These are phyloP conservation scores for Prionailurus viverrinus DNA, from an alignment of 2,113 vertebrate genomes.

Conservation along the genomic window DNA sequence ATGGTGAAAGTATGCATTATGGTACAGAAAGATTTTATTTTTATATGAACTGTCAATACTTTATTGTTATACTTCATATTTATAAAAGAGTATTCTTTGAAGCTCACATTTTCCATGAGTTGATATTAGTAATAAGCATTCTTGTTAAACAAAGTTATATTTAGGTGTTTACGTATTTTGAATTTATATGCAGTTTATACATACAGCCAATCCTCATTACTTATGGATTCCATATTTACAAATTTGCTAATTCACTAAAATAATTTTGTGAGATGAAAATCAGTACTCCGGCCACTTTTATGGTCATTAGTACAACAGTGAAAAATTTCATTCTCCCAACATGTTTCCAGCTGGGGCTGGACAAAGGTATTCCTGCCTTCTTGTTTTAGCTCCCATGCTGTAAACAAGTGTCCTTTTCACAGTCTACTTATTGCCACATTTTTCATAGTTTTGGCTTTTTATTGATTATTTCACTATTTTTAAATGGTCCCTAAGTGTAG, in stretches of 20 bases:
- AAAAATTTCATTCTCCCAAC: neutral
- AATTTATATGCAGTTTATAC: neutral
- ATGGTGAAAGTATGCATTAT: neutral
- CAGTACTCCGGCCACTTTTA: neutral
- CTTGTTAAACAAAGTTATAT: slow-evolving; percentile 19
- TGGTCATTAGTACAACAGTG: neutral
- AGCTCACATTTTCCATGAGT: neutral
- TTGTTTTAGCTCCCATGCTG: neutral
- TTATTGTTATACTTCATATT: neutral
- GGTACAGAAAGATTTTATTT: slow-evolving; percentile 18
- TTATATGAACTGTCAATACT: slow-evolving; percentile 21
- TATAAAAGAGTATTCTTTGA: slow-evolving; percentile 40
- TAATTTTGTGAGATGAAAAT: slow-evolving; percentile 6
- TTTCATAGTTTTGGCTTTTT: neutral
- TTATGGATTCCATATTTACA: neutral
- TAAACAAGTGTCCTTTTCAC: neutral
- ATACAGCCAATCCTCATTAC: neutral
- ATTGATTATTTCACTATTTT: neutral
- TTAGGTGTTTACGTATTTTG: neutral
- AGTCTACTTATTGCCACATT: neutral
- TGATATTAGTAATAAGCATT: neutral
- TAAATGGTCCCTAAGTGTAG: neutral
- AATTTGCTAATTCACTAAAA: neutral
- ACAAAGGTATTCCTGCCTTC: neutral
- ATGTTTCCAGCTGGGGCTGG: neutral